Base-by-base conservation (phyloP, 2,797 vertebrate genomes). In the Schizopygopsis pylzovi region DNA sequence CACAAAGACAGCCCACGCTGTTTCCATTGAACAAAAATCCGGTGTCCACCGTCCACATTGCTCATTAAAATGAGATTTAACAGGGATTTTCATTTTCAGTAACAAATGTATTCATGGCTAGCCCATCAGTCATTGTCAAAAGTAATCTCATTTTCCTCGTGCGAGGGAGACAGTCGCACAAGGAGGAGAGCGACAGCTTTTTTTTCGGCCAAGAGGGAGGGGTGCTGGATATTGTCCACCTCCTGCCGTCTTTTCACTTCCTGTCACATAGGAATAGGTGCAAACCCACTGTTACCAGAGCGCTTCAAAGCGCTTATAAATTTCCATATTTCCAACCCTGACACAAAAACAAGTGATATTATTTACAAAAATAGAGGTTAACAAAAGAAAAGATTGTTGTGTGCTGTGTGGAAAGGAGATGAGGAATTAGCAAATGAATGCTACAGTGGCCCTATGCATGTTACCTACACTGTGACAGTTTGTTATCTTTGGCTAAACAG, bases 1-100 rank as follows among this genome's bases (percentile, higher is more conserved):
- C 89, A 88, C 75, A 81, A 68, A 87, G 87, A 84, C 86, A 54
- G 45, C 68, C 45, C 86, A 49, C 61, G 79, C 61, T 78, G 67
- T 84, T 87, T 76, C 81, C 67, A 86, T 83, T 90, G 85, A 89
- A 89, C 86, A 87, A 84, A 87, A 81, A 85, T 85, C 78, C 56
- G 41, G 85, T 89, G 85, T 89, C 90, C 79, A 84, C 82, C 77
- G 25, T 88, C 88, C 82, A 76, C 86, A 86, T 88, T 86, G 79
- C 89, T 89, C 88, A 92, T 91, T 90, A 92, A 91, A 91, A 91
- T 90, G 81, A 90, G 89, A 90, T 90, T 89, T 89, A 90, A 91
- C 90, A 91, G 89, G 86, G 88, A 88, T 90, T 90, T 90, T 90
- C 90, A 90, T 91, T 89, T 90, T 85, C 86, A 56, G 85, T 86